Conservation (phyloP, 2,888 invertebrate species). For the Meteorus cinctellus region DNA sequence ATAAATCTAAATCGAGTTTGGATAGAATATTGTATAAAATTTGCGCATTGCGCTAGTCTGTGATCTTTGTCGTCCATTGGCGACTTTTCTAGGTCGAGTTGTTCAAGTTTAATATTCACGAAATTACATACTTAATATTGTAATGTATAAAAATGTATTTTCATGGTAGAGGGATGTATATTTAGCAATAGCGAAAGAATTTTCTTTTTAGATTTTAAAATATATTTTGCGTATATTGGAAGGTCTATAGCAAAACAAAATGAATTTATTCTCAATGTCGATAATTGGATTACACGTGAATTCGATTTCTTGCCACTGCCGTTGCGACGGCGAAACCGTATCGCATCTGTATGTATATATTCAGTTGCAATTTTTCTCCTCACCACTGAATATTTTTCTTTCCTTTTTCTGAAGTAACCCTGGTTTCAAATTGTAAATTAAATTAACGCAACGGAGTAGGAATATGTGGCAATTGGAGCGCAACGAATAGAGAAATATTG, state of each 20-base stretch:
- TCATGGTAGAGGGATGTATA: background rate
- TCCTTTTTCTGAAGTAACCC: background rate
- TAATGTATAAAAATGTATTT: background rate
- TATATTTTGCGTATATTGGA: background rate
- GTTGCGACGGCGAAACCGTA: background rate
- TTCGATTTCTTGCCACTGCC: constrained; percentile 15
- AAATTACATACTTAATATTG: constrained; percentile 41
- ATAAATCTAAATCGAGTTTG: constrained; percentile 11
- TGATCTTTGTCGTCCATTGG: constrained; percentile 25
- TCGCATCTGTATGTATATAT: background rate
- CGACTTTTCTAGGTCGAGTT: constrained; percentile 49
- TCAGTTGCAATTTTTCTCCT: background rate
- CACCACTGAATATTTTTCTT: background rate
- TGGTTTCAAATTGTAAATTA: constrained; percentile 22
- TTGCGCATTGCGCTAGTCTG: constrained; percentile 50
- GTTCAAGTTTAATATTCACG: constrained; percentile 44
- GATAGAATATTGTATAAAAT: constrained; percentile 8
- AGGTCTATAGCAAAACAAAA: background rate
- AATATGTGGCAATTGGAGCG: background rate
- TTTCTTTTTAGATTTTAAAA: background rate
- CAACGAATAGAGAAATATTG: background rate
- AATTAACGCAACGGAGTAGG: background rate
- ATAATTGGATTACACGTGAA: constrained; percentile 22
- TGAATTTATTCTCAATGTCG: constrained; percentile 25
- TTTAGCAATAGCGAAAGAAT: too few species aligned